A percentile compares a stretch with the other conserved stretches of the same genome.
Conservation (phyloP, 2,888 invertebrate genomes). For the Gastrophysa polygoni region DNA sequence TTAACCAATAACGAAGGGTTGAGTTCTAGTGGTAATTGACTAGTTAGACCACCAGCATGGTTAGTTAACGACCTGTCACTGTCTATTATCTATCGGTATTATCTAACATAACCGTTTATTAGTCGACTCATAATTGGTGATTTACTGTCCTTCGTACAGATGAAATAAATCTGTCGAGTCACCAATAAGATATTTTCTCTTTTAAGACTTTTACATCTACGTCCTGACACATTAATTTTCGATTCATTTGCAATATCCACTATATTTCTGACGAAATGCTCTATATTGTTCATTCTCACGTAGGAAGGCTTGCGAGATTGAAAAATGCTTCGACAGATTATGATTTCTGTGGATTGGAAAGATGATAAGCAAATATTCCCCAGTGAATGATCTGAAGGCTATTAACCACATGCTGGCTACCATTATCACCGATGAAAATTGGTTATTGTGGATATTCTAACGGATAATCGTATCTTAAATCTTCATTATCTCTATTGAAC, state of each 20-base stretch:
- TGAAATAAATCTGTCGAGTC: background rate
- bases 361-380: background rate
- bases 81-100: background rate
- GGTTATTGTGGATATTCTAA: background rate
- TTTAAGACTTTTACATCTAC: no score
- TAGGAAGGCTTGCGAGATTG: no score
- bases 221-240: no score
- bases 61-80: background rate
- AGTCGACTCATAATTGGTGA: background rate
- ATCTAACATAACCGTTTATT: background rate
- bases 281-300: no score
- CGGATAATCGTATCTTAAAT: background rate
- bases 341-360: background rate
- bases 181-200: background rate
- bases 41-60: background rate
- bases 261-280: no score
- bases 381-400: background rate
- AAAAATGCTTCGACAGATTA: background rate
- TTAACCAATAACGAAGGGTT: background rate
- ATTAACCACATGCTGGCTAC: background rate
- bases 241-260: no score
- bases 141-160: background rate
- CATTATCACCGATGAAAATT: background rate
- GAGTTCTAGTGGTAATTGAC: background rate
- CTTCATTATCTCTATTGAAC: background rate